phyloP scores from a whole-genome alignment of 2,888 invertebrate species.

The Drosophila buzzatii region DNA sequence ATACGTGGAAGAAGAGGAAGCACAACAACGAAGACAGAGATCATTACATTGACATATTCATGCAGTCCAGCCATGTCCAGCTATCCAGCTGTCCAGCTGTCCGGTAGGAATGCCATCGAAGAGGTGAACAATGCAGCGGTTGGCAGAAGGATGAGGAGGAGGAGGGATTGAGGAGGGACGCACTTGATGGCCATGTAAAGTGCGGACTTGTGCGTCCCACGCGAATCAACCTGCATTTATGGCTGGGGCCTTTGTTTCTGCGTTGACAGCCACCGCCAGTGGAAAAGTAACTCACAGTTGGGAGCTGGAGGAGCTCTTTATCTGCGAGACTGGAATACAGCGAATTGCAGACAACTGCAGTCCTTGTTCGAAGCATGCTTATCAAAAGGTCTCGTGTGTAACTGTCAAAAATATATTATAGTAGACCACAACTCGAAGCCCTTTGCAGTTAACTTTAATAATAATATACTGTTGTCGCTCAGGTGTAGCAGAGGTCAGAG shows the following conservation, averaged over 20 bases:
- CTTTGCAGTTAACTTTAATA: conserved; percentile 46
- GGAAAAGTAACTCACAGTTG: conserved; percentile 64
- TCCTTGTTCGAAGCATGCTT: conserved; percentile 64
- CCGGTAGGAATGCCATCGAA: conserved; percentile 67
- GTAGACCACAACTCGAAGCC: conserved; percentile 15
- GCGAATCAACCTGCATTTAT: conserved; percentile 70
- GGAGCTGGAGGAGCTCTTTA: conserved; percentile 50
- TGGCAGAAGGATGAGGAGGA: conserved; percentile 3
- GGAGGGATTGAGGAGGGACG: conserved; percentile 9
- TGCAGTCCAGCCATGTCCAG: conserved; percentile 39
- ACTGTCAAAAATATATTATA: conserved; percentile 67
- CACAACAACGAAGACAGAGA: conserved; percentile 59
- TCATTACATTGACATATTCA: conserved; percentile 82
- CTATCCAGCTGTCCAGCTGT: conserved; percentile 15
- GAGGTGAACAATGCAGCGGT: conserved; percentile 57
- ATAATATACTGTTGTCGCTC: conserved; percentile 44
- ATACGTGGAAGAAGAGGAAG: conserved; percentile 39
- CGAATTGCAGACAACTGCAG: conserved; percentile 26
- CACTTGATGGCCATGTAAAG: conserved; percentile 69
- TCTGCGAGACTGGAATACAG: conserved; percentile 53
- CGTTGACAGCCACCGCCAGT: conserved; percentile 44
- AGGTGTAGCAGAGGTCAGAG: conserved; percentile 6
- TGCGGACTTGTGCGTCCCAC: conserved; percentile 64
- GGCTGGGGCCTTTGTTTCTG: conserved; percentile 39
- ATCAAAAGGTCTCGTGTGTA: conserved; percentile 74